phyloP scores from a whole-genome alignment of 2,797 vertebrate genomes.

The Dromococcyx pavoninus region DNA sequence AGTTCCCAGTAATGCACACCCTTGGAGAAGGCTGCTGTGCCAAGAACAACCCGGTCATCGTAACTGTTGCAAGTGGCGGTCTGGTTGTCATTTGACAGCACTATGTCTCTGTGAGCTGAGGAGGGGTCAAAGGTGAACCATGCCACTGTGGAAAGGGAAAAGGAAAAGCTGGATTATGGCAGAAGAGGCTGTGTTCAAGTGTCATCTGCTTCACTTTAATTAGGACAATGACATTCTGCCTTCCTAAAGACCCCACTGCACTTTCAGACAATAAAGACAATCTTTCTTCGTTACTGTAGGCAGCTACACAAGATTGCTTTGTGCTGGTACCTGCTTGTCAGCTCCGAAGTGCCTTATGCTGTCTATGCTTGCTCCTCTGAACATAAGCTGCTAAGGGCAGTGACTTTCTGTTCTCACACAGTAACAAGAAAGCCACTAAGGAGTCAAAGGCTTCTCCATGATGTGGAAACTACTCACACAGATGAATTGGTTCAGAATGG shows the following conservation, averaged over 20 bases:
- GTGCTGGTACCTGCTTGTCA: not conserved
- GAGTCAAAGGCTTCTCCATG: not conserved
- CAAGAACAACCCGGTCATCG: slow-evolving; percentile 94
- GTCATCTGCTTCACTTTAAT: not conserved
- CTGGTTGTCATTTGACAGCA: slow-evolving; percentile 93
- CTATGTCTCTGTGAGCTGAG: slow-evolving; percentile 94
- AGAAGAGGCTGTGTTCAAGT: not conserved
- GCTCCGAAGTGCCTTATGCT: not conserved
- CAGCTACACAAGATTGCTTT: not conserved
- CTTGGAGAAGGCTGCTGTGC: slow-evolving; percentile 95
- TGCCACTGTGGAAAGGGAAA: slow-evolving; percentile 83
- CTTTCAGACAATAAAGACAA: not conserved
- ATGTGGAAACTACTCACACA: not conserved
- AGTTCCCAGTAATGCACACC: slow-evolving; percentile 97
- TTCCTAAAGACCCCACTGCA: not conserved
- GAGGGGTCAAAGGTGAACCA: slow-evolving; percentile 96
- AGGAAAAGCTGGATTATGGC: not conserved
- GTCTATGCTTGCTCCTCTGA: not conserved
- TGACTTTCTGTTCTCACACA: not conserved
- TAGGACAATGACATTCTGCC: not conserved
- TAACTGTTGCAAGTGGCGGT: slow-evolving; percentile 95
- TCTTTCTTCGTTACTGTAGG: not conserved
- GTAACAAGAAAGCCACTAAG: not conserved
- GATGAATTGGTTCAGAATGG: not conserved
- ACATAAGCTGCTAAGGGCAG: not conserved